A percentile compares a stretch with the other conserved stretches of the same genome.
phyloP scores from a whole-genome alignment of 2,113 vertebrate species.

The Tinamus guttatus region DNA sequence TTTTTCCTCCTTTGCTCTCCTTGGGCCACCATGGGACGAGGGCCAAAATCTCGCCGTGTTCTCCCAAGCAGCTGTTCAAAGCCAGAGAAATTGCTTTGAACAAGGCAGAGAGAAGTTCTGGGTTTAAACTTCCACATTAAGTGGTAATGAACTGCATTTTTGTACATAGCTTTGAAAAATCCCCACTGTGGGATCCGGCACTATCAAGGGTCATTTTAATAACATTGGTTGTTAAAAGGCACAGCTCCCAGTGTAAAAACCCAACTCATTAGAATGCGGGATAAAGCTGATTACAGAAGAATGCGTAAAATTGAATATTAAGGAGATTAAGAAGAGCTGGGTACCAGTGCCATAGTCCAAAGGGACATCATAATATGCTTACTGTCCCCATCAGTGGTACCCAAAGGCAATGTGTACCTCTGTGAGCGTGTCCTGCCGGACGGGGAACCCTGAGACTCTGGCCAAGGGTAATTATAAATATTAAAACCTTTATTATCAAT shows the following conservation, averaged over 20 bases:
- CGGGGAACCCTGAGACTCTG: conserved; percentile 70
- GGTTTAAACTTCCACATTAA: conserved; percentile 52
- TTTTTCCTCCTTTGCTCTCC: neutral
- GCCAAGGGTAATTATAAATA: conserved; percentile 82
- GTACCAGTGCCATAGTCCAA: conserved; percentile 53
- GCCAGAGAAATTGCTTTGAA: conserved; percentile 58
- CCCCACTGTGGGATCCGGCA: conserved; percentile 5
- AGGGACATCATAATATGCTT: conserved; percentile 56
- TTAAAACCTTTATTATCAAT: conserved; percentile 82
- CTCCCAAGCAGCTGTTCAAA: conserved; percentile 38
- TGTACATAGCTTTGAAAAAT: conserved; percentile 64
- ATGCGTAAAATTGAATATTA: conserved; percentile 66
- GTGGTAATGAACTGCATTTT: conserved; percentile 53
- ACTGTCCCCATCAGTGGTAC: conserved; percentile 72
- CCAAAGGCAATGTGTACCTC: conserved; percentile 75
- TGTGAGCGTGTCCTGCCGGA: conserved; percentile 38
- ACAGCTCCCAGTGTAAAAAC: conserved; percentile 47
- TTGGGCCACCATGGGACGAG: neutral
- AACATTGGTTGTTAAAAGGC: conserved; percentile 69
- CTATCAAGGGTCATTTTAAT: conserved; percentile 73
- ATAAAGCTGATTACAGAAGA: conserved; percentile 72
- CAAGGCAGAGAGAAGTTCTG: conserved; percentile 51
- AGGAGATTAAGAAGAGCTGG: conserved; percentile 71
- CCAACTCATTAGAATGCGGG: conserved; percentile 71
- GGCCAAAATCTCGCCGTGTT: neutral